Evolutionary conservation across 2,888 invertebrate species (phyloP), one percentile per base, ranked within the genome.

Genomic region (Disparrhopalites patrizii): DNA sequence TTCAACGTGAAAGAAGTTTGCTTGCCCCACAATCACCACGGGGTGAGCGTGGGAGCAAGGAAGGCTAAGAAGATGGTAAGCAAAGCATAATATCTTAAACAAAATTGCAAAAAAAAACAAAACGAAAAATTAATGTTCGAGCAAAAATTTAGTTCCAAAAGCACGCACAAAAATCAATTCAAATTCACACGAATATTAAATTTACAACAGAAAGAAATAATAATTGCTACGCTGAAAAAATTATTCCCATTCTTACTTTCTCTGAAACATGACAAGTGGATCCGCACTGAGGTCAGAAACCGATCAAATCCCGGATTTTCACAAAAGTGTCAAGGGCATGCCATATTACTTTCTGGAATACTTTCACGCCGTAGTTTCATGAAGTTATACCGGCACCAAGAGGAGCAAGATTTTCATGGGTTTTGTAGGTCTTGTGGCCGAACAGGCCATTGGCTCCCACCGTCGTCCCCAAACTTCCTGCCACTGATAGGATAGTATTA

Each of bases 361-460:
- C n/a, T n/a, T n/a, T n/a, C n/a, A n/a, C n/a, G n/a, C n/a, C n/a
- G n/a, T n/a, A n/a, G n/a, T n/a, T n/a, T n/a, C 7, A 10, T 36
- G 5, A 47, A 13, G 8, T 47, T 8, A 10, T 23, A 90, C 90
- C 85, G 93, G 95, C 81, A 93, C 92, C 54, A 97, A 75, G 33
- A 88, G 85, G 66, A 98, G 83, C 38, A 97, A 81, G 5, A 93
- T 76, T 74, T 90, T 83, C 4, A 96, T 83, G 0, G 93, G 97
- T 97, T 82, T 96, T 96, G 83, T 96, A 98, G 0, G 95, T 87
- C 77, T 91, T 87, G 81, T 98, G 98, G 1, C 96, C 86, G 96
- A 97, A 98, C 30, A 96, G 84, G 76, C 98, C 83, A 81, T 98
- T 98, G 1, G 93, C 94, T 27, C 98, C 98, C 23, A 95, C 97